These are phyloP conservation scores for Callyntrura guangdongensis DNA, from an alignment of 2,888 invertebrate genomes.

Conservation along the genomic window DNA sequence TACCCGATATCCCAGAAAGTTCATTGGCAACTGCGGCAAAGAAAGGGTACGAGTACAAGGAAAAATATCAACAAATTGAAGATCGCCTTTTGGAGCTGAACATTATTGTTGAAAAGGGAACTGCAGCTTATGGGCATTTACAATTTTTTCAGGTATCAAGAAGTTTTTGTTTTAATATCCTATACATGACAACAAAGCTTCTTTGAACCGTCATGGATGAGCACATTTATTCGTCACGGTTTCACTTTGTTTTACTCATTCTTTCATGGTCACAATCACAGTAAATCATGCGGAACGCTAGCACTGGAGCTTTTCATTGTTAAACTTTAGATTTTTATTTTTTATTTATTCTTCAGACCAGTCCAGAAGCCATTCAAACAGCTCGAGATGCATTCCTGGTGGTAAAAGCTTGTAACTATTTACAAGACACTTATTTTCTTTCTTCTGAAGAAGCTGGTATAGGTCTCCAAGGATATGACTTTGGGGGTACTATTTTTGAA, in stretches of 20 bases:
- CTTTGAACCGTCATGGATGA: conserved; percentile 8
- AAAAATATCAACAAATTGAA: conserved; percentile 81
- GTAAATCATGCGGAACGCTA: conserved; percentile 32
- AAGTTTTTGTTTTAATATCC: neutral
- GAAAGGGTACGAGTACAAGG: conserved; percentile 80
- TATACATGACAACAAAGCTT: too few species aligned
- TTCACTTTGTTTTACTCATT: conserved; percentile 20
- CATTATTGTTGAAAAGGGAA: conserved; percentile 86
- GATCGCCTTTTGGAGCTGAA: conserved; percentile 80
- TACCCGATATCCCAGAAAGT: conserved; percentile 79
- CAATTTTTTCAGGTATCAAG: conserved; percentile 84
- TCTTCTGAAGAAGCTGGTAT: conserved; percentile 80
- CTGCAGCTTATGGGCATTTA: conserved; percentile 87
- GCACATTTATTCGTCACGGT: conserved; percentile 23
- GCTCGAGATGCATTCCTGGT: conserved; percentile 81
- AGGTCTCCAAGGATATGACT: conserved; percentile 83
- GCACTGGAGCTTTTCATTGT: neutral
- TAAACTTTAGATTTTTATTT: neutral
- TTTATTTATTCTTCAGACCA: conserved; percentile 73
- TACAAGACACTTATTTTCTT: conserved; percentile 83
- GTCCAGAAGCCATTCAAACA: conserved; percentile 76
- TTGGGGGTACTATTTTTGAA: conserved; percentile 80
- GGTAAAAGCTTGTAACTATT: conserved; percentile 78
- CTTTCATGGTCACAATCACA: conserved; percentile 20
- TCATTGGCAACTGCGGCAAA: conserved; percentile 80